Conservation (phyloP, 2,113 vertebrate genomes). For the Lophura nycthemera region DNA sequence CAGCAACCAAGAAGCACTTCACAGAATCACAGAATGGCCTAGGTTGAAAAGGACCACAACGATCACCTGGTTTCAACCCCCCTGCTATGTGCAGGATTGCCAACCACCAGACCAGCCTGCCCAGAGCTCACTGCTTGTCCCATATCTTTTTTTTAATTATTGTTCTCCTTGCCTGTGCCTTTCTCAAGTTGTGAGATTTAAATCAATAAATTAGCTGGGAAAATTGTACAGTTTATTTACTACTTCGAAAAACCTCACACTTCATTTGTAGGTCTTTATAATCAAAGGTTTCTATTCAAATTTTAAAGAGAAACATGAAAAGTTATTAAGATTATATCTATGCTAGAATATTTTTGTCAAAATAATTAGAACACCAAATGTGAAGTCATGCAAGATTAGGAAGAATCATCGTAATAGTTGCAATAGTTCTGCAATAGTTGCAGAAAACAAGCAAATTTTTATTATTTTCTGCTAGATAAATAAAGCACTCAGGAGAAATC, state of each 20-base stretch:
- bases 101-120: no score
- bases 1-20: neutral
- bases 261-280: neutral
- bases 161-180: neutral
- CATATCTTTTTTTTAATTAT: no score
- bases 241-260: neutral
- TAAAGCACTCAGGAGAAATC: neutral
- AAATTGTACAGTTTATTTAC: neutral
- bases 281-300: neutral
- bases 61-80: no score
- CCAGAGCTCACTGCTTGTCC: neutral
- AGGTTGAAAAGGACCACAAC: no score
- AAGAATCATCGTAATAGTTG: accelerated
- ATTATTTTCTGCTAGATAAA: neutral
- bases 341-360: neutral
- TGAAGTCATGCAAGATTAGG: neutral
- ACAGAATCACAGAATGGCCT: no score
- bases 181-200: neutral
- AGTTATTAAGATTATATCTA: neutral
- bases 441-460: neutral
- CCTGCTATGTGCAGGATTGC: no score
- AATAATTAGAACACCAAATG: neutral
- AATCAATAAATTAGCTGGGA: neutral
- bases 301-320: neutral
- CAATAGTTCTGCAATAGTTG: no score